Conservation (phyloP, 1,140 invertebrate genomes). For the Bombyx mandarina region DNA sequence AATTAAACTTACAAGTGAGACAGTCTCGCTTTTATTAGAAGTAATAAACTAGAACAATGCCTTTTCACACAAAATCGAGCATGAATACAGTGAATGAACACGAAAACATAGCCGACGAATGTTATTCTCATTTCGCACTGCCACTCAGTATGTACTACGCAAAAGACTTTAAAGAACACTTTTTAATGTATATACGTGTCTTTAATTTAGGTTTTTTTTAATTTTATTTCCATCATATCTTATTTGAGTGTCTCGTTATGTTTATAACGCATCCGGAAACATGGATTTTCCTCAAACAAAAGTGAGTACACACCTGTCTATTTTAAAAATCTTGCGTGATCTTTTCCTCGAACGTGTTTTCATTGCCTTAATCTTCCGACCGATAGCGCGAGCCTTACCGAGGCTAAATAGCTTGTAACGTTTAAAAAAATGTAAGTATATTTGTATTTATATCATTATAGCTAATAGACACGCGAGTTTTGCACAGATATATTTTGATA, state of each 20-base stretch:
- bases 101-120: not conserved
- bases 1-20: too few relatives aligned
- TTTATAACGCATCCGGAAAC: too few relatives aligned
- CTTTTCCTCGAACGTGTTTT: slow-evolving; percentile 55
- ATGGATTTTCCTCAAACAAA: not conserved
- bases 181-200: too few relatives aligned
- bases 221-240: too few relatives aligned
- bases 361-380: slow-evolving; percentile 42
- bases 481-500: too few relatives aligned
- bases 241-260: too few relatives aligned
- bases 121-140: not conserved
- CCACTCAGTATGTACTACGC: not conserved
- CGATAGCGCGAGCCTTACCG: not conserved
- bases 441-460: too few relatives aligned
- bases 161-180: too few relatives aligned
- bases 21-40: not conserved
- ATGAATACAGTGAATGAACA: not conserved
- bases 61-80: slow-evolving; percentile 2
- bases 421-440: too few relatives aligned
- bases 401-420: too few relatives aligned
- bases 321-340: slow-evolving; percentile 34
- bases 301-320: slow-evolving; percentile 37
- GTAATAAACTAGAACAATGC: slow-evolving; percentile 6
- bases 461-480: too few relatives aligned
- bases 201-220: too few relatives aligned